Conservation (phyloP, 92 coral and sea anemone genomes). For the Actinernus sp. region DNA sequence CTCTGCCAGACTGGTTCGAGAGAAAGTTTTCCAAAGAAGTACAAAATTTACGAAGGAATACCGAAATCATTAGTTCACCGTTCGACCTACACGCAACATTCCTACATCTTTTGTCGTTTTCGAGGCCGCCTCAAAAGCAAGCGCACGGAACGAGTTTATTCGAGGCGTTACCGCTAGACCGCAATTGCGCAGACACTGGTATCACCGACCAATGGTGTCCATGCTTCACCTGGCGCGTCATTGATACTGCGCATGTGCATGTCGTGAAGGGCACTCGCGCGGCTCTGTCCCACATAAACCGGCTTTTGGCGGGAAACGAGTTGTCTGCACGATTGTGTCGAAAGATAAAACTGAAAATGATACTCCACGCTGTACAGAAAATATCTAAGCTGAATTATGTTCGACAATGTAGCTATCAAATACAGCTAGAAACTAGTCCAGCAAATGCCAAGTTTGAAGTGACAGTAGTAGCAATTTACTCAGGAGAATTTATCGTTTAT, state of each 20-base stretch:
- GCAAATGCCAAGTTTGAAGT: too few relatives aligned
- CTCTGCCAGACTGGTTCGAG: conserved; percentile 62
- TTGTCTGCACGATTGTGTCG: conserved; percentile 35
- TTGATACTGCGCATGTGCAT: conserved; percentile 55
- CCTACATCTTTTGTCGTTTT: conserved; percentile 54
- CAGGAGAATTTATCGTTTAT: too few relatives aligned
- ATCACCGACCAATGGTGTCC: conserved; percentile 80
- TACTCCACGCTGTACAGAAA: too few relatives aligned
- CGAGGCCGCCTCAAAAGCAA: conserved; percentile 18
- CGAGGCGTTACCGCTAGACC: conserved; percentile 21
- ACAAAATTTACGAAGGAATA: conserved; percentile 34
- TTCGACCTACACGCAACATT: conserved; percentile 79
- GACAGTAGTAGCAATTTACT: too few relatives aligned
- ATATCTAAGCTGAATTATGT: too few relatives aligned
- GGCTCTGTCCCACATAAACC: conserved; percentile 56
- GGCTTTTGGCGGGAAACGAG: conserved; percentile 20
- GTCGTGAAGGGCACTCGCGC: conserved; percentile 41
- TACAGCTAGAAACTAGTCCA: conserved; percentile 60
- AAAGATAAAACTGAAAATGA: conserved; percentile 27
- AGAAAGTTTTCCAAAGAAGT: conserved; percentile 26
- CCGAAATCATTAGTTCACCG: conserved; percentile 65
- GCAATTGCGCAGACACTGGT: conserved; percentile 74
- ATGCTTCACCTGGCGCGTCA: conserved; percentile 50
- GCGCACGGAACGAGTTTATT: conserved; percentile 58
- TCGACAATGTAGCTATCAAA: conserved; percentile 54